Percentiles rank a stretch among this genome's conserved stretches.
Conservation (phyloP, 2,888 invertebrate species). For the Dorcus parallelipipedus region DNA sequence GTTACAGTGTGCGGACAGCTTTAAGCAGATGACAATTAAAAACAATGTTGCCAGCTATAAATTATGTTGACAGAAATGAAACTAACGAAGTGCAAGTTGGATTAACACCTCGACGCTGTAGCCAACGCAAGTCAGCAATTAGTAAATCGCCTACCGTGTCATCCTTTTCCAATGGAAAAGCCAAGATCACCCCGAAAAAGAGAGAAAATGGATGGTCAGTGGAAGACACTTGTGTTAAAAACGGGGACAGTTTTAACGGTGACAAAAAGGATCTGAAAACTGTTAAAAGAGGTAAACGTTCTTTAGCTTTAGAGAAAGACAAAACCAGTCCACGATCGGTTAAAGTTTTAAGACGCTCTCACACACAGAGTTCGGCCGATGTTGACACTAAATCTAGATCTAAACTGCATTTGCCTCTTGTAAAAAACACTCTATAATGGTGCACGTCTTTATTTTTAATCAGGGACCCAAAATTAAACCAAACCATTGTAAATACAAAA, state of each 20-base stretch:
- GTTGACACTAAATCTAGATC: conserved; percentile 18
- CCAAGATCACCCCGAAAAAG: conserved; percentile 31
- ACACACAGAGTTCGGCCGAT: conserved; percentile 23
- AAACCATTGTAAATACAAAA: too few relatives aligned
- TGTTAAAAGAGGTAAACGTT: conserved; percentile 42
- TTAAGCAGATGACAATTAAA: conserved; percentile 33
- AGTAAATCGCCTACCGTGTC: conserved; percentile 18
- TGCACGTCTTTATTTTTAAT: background rate
- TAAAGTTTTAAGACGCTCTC: conserved; percentile 41
- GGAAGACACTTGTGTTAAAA: conserved; percentile 24
- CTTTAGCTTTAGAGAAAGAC: conserved; percentile 42
- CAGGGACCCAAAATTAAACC: too few relatives aligned
- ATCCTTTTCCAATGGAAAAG: conserved; percentile 19
- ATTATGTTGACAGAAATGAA: conserved; percentile 30
- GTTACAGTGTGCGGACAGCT: conserved; percentile 35
- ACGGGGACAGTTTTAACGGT: conserved; percentile 27
- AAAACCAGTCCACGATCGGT: conserved; percentile 41
- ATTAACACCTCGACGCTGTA: conserved; percentile 32
- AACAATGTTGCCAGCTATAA: conserved; percentile 30
- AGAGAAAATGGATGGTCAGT: conserved; percentile 35
- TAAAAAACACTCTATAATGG: conserved; percentile 24
- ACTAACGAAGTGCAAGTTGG: conserved; percentile 31
- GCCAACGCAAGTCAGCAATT: conserved; percentile 32
- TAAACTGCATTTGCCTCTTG: conserved; percentile 28
- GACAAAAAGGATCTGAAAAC: conserved; percentile 27